Evolutionary conservation across 2,888 invertebrate species (phyloP), one percentile per base, ranked within the genome.

Genomic region (Baccha elongata): DNA sequence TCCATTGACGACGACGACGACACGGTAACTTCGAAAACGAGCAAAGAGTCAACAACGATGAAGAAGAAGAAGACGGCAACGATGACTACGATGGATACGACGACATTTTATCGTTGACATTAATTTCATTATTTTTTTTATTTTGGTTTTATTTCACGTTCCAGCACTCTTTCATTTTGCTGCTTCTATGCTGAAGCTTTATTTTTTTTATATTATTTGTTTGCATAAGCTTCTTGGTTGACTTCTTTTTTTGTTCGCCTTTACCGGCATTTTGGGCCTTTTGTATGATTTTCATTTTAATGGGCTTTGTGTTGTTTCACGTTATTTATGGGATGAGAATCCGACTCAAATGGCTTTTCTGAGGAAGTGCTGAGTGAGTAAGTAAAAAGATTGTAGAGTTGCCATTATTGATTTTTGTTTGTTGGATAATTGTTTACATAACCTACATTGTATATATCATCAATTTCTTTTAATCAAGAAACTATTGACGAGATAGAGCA

Each of bases 91-190:
- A 84, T 79, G 84, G 79, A 78, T 73, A 84, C 84, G 69, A 73
- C 84, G 84, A 84, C 79, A 84, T 84, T 84, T 84, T 79, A 84
- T 84, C 79, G 84, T 46, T 78, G 84, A 84, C 84, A 84, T 84
- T 79, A 78, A 84, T 78, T 79, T 74, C 19, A 52, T 69, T 74
- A 62, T 58, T 76, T 67, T 53, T 68, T 58, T 13, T 60, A 3
- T 53, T 11, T 71, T 71, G 62, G 67, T 72, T 83, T 83, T 62
- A 67, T 83, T 83, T 76, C 23, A 65, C 67, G 42, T 60, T 60
- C 29, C 65, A n/a, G n/a, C n/a, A 68, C 44, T 74, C 75, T 50
- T 71, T 58, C 65, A 64, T 72, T 76, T 55, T 48, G 71, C 53
- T 71, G 72, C 32, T 67, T 42, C 19, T 40, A 35, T n/a, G 17